phyloP scores from a whole-genome alignment of 2,888 invertebrate species.

The Urechis unicinctus region DNA sequence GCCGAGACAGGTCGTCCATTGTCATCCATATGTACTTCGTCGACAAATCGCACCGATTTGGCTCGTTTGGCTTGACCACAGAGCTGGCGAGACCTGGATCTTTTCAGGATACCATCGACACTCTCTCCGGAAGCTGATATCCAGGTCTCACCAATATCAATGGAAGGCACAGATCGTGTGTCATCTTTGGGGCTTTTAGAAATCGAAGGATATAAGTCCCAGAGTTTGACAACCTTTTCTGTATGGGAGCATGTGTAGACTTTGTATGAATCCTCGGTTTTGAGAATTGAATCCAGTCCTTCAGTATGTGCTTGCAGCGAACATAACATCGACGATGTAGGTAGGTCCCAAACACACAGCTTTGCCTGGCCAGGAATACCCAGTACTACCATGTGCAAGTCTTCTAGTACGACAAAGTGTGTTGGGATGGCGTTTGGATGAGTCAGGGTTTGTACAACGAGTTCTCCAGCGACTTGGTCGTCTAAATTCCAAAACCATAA shows the following conservation, averaged over 20 bases:
- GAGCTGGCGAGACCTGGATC: background rate
- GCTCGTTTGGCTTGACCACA: background rate
- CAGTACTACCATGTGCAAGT: conserved; percentile 7
- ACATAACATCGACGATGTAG: conserved; percentile 4
- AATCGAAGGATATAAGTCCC: conserved; percentile 9
- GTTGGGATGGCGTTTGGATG: background rate
- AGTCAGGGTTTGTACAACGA: background rate
- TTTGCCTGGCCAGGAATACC: conserved; percentile 2
- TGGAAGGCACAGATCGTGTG: too few species aligned
- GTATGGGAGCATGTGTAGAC: conserved; percentile 13
- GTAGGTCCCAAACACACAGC: conserved; percentile 12
- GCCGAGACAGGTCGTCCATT: too few species aligned
- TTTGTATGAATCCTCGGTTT: conserved; percentile 5
- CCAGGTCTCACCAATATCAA: too few species aligned
- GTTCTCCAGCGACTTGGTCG: conserved; percentile 1
- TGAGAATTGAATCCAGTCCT: conserved; percentile 3
- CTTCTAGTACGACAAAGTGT: conserved; percentile 9
- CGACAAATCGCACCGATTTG: conserved; percentile 10
- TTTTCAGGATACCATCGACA: too few species aligned
- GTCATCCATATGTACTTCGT: too few species aligned
- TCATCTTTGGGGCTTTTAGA: background rate
- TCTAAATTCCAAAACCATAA: conserved; percentile 16
- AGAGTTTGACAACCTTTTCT: conserved; percentile 13
- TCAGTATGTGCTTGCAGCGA: conserved; percentile 7
- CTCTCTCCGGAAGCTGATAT: too few species aligned